phyloP scores from a whole-genome alignment of 2,888 invertebrate species.

The Argyresthia albistria region DNA sequence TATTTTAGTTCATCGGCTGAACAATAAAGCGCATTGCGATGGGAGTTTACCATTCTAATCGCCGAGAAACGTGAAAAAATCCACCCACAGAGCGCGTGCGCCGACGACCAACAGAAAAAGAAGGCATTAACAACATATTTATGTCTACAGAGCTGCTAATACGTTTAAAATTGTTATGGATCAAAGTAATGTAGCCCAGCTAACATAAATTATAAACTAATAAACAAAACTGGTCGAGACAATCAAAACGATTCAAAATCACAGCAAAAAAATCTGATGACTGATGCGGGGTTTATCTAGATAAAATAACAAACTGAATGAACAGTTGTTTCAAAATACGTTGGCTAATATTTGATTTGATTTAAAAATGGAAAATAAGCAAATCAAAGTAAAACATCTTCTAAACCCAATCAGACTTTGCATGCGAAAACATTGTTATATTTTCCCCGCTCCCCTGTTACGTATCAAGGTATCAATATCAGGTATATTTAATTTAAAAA shows the following conservation, averaged over 20 bases:
- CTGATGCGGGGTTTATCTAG: no score
- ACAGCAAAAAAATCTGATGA: no score
- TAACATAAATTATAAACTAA: background rate
- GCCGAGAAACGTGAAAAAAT: slow-evolving; percentile 63
- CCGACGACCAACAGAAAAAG: slow-evolving; percentile 23
- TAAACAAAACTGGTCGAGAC: no score
- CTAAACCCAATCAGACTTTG: no score
- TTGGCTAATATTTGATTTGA: no score
- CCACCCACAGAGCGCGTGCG: slow-evolving; percentile 62
- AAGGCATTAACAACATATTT: slow-evolving; percentile 24
- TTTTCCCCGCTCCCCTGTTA: no score
- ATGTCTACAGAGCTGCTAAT: slow-evolving; percentile 28
- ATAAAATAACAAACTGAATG: no score
- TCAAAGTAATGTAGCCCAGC: background rate
- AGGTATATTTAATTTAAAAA: background rate
- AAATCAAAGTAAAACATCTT: no score
- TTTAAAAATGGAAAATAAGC: no score
- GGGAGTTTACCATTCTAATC: slow-evolving; percentile 54
- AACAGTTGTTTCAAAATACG: no score
- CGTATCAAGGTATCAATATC: background rate
- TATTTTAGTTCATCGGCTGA: slow-evolving; percentile 18
- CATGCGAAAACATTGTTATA: no score
- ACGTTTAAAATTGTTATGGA: background rate
- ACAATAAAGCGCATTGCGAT: slow-evolving; percentile 40
- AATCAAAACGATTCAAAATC: no score